Evolutionary conservation across 2,797 vertebrate genomes (phyloP).

Genomic region (Chlorospingus semifuscus): DNA sequence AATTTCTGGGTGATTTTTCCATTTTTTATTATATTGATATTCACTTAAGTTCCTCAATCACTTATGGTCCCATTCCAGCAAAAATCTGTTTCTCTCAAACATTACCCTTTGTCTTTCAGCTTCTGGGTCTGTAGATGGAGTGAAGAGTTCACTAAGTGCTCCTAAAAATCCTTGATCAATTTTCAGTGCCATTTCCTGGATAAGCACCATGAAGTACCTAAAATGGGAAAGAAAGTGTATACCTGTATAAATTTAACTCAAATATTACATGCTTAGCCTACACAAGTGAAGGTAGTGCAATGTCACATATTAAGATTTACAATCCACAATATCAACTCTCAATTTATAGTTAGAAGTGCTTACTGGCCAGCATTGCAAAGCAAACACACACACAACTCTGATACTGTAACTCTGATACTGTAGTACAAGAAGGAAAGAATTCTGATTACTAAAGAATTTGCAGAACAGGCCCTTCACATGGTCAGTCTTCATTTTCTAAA

Average conservation of each 20-base stretch:
- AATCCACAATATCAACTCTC: background rate
- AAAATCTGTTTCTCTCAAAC: background rate
- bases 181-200: slow-evolving; percentile 98
- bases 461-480: rapidly evolving
- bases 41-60: background rate
- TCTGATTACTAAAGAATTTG: background rate
- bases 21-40: background rate
- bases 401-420: background rate
- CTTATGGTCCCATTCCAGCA: background rate
- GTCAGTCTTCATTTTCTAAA: background rate
- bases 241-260: background rate
- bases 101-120: slow-evolving; percentile 83
- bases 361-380: background rate
- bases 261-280: background rate
- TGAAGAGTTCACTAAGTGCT: slow-evolving; percentile 84
- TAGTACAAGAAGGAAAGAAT: background rate
- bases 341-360: background rate
- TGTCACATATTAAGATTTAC: background rate
- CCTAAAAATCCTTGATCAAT: slow-evolving; percentile 93
- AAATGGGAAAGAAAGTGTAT: background rate
- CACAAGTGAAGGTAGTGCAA: background rate
- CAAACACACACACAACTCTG: background rate
- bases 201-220: slow-evolving; percentile 98
- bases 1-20: background rate
- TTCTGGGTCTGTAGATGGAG: slow-evolving; percentile 78